Base-by-base conservation (phyloP, 2,797 vertebrate species). In the Hybognathus amarus region DNA sequence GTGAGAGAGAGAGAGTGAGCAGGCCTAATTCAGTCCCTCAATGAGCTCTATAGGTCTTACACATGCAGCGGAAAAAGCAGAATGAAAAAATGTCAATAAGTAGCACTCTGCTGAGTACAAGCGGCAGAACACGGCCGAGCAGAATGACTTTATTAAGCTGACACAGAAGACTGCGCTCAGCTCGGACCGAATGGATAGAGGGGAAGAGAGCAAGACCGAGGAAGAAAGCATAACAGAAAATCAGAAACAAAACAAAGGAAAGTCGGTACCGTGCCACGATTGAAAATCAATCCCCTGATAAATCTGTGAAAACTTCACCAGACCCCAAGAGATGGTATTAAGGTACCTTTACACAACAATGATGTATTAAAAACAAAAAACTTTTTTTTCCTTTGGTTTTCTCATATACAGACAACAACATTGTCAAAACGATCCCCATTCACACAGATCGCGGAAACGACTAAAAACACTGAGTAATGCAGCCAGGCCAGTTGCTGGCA, bases 71-170 rank as follows among this genome's bases (percentile, higher is more conserved):
- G 40, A 82, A 80, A 61, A 77, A 85, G 79, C 75, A 24, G 83
- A 84, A 80, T 81, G 73, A 79, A 87, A 82, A 89, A 90, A 87
- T 85, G 77, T 82, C 80, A 88, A 87, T 80, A 89, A 87, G 75
- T 83, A 79, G 79, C 83, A 87, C 59, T 84, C 80, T 86, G 89
- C 89, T 90, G 90, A 91, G 87, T 87, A 83, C 86, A 88, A 88
- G 87, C 75, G 61, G 86, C 82, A 77, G 80, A 87, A 87, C 88
- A 88, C 59, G 74, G 87, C 71, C 33, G 40, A 82, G 84, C 86
- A 89, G 87, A 88, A 89, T 84, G 87, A 80, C 86, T 76, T 87
- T 86, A 87, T 88, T 89, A 90, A 88, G 85, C 89, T 87, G 88
- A 89, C 87, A 87, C 89, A 85, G 87, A 87, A 84, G 67, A 87